Percentiles rank a stretch among this genome's conserved stretches.
These are phyloP conservation scores for Spea multiplicata DNA, from an alignment of 2,113 vertebrate genomes.

Conservation along the genomic window DNA sequence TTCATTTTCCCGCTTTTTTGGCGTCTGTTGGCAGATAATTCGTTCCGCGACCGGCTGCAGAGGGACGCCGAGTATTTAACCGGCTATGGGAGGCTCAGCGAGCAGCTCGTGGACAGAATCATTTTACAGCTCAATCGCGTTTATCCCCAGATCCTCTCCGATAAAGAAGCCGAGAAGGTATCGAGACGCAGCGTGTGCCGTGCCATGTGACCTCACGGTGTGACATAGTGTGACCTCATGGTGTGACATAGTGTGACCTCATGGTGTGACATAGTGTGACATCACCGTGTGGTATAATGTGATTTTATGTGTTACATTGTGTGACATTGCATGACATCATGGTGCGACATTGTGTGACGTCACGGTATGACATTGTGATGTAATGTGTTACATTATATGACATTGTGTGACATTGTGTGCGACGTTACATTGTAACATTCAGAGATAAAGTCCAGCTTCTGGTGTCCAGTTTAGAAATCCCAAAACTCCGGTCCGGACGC, in stretches of 20 bases:
- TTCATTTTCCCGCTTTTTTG: neutral
- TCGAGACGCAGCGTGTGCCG: neutral
- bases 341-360: no score
- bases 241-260: no score
- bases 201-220: neutral
- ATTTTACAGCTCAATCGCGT: slow-evolving; percentile 94
- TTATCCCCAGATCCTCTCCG: slow-evolving; percentile 90
- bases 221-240: no score
- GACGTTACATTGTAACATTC: no score
- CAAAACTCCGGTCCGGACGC: slow-evolving; percentile 74
- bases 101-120: slow-evolving; percentile 87
- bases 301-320: neutral
- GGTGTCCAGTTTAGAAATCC: slow-evolving; percentile 84
- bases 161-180: slow-evolving; percentile 91
- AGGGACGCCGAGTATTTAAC: slow-evolving; percentile 82
- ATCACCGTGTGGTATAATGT: neutral
- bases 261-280: no score
- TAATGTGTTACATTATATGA: neutral
- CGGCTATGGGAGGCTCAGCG: slow-evolving; percentile 73
- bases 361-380: no score
- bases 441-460: neutral
- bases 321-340: neutral
- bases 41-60: slow-evolving; percentile 78
- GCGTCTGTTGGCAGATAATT: slow-evolving; percentile 58
- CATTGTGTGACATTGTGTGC: no score